These are phyloP conservation scores for Micrastur ruficollis DNA, from an alignment of 2,797 vertebrate species.

Conservation along the genomic window DNA sequence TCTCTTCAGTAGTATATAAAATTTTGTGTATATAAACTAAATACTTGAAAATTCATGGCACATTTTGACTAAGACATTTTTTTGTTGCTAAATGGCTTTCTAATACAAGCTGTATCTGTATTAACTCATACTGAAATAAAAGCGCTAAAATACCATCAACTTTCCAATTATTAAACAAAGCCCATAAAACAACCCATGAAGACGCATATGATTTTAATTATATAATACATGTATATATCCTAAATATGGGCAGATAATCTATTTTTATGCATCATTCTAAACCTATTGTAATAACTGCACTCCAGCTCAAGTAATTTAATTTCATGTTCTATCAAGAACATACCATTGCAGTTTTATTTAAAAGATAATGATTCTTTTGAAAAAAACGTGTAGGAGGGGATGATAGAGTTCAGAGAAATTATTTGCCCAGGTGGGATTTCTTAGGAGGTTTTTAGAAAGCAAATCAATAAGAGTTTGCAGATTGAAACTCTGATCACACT, in stretches of 20 bases:
- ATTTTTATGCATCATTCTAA: neutral
- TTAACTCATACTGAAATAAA: neutral
- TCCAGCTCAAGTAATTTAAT: neutral
- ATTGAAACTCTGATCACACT: constrained; percentile 29
- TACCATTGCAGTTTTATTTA: neutral
- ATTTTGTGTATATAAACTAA: neutral
- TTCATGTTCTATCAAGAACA: neutral
- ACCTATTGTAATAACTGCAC: neutral
- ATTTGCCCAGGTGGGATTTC: neutral
- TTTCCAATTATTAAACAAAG: neutral
- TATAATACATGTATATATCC: neutral
- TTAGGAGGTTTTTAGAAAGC: constrained; percentile 33
- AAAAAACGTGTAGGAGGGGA: neutral
- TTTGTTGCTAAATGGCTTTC: neutral
- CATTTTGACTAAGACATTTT: neutral
- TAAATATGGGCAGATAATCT: neutral
- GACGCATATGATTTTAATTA: neutral
- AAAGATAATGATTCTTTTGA: constrained; percentile 1
- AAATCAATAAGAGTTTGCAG: constrained; percentile 15
- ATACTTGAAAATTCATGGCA: neutral
- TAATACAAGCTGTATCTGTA: neutral
- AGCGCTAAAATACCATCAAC: neutral
- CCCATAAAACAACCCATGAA: neutral
- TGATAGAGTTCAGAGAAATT: neutral
- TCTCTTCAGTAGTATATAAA: neutral